Percentiles rank a stretch among this genome's conserved stretches.
Conservation (phyloP, 2,797 vertebrate genomes). For the Hoplostethus atlanticus region DNA sequence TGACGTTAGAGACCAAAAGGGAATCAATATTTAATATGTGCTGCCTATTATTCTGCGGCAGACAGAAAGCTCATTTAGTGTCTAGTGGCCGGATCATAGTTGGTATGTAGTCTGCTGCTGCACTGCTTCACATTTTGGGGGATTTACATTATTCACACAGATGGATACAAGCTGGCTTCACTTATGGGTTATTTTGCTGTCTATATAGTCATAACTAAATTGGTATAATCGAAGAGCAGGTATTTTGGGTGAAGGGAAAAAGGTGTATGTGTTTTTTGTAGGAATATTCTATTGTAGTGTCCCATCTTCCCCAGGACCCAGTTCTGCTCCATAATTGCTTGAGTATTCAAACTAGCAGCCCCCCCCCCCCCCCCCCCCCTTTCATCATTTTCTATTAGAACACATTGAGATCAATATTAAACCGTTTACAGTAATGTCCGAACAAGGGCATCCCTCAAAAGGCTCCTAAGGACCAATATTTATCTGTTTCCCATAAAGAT, state of each 20-base stretch:
- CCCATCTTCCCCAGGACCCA: too few species aligned
- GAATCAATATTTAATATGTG: slow-evolving; percentile 81
- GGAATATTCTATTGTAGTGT: too few species aligned
- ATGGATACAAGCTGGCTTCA: slow-evolving; percentile 17
- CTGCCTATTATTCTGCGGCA: slow-evolving; percentile 73
- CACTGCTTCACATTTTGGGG: slow-evolving; percentile 27
- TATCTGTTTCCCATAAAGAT: too few species aligned
- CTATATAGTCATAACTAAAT: background rate
- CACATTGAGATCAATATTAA: too few species aligned
- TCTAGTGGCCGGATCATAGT: slow-evolving; percentile 25
- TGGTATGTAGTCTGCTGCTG: slow-evolving; percentile 25
- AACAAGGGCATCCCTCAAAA: too few species aligned
- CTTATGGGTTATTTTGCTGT: slow-evolving; percentile 11
- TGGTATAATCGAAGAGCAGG: background rate
- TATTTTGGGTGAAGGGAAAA: background rate
- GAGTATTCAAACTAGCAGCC: too few species aligned
- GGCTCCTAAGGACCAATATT: too few species aligned
- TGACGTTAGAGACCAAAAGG: slow-evolving; percentile 75
- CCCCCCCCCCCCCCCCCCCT: too few species aligned
- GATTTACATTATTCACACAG: slow-evolving; percentile 54
- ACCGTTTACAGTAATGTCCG: too few species aligned
- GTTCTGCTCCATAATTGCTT: too few species aligned
- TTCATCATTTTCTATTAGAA: too few species aligned
- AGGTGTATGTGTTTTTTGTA: too few species aligned
- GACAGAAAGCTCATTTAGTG: slow-evolving; percentile 42